Evolutionary conservation across 2,797 vertebrate species (phyloP).

Genomic region (Nannoperca australis): DNA sequence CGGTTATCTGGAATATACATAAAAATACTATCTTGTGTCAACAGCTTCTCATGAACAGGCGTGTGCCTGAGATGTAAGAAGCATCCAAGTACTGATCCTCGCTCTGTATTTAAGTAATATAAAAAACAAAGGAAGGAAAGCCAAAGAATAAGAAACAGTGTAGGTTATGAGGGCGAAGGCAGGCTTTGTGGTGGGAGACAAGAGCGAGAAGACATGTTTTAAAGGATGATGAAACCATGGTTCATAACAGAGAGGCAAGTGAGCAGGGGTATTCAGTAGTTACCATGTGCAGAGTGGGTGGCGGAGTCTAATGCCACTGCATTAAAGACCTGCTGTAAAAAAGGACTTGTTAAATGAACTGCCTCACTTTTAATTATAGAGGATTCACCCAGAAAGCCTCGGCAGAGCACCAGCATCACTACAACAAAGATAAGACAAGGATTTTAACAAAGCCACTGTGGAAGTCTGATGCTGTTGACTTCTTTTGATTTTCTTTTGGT

Average conservation of each 20-base stretch:
- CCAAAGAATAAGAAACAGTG: not conserved
- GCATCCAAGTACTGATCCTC: not conserved
- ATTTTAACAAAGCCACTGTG: conserved; percentile 12
- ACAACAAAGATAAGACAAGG: conserved; percentile 17
- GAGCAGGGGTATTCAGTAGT: conserved; percentile 55
- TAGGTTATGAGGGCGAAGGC: not conserved
- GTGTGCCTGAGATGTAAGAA: not conserved
- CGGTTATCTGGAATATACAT: not conserved
- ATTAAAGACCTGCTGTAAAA: conserved; percentile 54
- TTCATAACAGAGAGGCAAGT: conserved; percentile 18
- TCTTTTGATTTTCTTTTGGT: conserved; percentile 1
- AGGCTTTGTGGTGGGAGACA: conserved; percentile 28
- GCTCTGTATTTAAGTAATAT: not conserved
- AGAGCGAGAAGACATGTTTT: conserved; percentile 18
- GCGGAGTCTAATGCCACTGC: conserved; percentile 37
- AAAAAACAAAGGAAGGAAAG: conserved; percentile 2
- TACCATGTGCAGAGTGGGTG: conserved; percentile 49
- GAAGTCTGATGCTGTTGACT: conserved; percentile 1
- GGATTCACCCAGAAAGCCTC: conserved; percentile 43
- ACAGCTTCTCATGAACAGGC: not conserved
- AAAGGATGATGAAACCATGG: conserved; percentile 19
- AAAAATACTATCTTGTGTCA: not conserved
- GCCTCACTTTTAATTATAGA: conserved; percentile 61
- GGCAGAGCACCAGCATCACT: conserved; percentile 1
- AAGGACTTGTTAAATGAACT: conserved; percentile 48